Conservation (phyloP, 2,113 vertebrate genomes). For the Verasper variegatus region DNA sequence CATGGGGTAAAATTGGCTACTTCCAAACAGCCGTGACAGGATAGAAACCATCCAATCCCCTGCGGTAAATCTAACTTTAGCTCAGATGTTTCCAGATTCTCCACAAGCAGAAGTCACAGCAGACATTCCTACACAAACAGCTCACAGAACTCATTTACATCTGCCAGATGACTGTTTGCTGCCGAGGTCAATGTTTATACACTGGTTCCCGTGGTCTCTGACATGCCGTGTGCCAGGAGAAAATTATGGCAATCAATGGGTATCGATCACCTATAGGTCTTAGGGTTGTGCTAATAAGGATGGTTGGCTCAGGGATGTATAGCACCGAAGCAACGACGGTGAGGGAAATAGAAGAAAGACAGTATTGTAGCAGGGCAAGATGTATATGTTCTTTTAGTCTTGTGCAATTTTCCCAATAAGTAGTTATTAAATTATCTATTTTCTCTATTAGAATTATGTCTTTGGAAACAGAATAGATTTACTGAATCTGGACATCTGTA, state of each 20-base stretch:
- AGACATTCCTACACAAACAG: constrained; percentile 49
- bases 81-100: constrained; percentile 55
- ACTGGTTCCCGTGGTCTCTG: constrained; percentile 46
- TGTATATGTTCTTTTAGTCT: neutral
- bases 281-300: constrained; percentile 24
- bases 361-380: neutral
- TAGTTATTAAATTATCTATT: no score
- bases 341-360: neutral
- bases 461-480: no score
- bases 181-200: constrained; percentile 60
- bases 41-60: constrained; percentile 44
- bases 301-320: neutral
- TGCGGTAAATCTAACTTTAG: constrained; percentile 42
- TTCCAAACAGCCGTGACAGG: constrained; percentile 47
- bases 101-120: constrained; percentile 37
- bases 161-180: constrained; percentile 36
- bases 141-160: constrained; percentile 46
- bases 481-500: no score
- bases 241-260: constrained; percentile 59
- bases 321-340: neutral
- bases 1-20: constrained; percentile 50
- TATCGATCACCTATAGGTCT: constrained; percentile 55
- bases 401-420: no score
- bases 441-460: no score
- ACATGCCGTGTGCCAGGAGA: constrained; percentile 43